Conservation (phyloP, 2,888 invertebrate genomes). For the Zootermopsis nevadensis region DNA sequence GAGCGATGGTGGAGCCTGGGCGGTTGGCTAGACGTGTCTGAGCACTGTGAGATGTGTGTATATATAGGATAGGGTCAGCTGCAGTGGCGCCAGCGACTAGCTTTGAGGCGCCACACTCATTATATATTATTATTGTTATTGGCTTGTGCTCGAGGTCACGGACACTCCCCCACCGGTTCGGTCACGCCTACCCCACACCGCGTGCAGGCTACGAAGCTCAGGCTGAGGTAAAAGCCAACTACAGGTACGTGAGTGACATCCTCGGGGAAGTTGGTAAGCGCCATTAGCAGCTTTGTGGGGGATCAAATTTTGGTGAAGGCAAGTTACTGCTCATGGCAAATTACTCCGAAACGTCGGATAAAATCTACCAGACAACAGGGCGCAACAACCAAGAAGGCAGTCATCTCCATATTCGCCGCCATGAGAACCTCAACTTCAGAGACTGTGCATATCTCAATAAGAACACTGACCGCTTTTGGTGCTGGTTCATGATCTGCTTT, state of each 20-base stretch:
- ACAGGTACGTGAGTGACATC: neutral
- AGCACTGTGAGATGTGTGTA: neutral
- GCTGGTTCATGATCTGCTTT: too few species aligned
- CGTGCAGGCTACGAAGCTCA: neutral
- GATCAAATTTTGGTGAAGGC: too few species aligned
- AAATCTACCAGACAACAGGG: too few species aligned
- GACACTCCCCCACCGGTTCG: constrained; percentile 22
- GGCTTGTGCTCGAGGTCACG: constrained; percentile 20
- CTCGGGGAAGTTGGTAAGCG: neutral
- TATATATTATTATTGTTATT: constrained; percentile 31
- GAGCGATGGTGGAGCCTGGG: neutral
- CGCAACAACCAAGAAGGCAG: too few species aligned
- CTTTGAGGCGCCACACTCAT: constrained; percentile 29
- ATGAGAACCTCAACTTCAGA: too few species aligned
- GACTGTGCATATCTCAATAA: too few species aligned
- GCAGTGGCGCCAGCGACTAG: constrained; percentile 13
- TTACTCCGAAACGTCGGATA: too few species aligned
- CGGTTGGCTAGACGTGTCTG: neutral
- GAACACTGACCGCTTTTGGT: too few species aligned
- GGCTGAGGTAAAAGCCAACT: neutral
- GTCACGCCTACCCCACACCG: constrained; percentile 16
- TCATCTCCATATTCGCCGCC: too few species aligned
- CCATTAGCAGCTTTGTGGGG: too few species aligned
- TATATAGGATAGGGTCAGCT: constrained; percentile 6
- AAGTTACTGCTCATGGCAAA: too few species aligned